Evolutionary conservation across 2,113 vertebrate species (phyloP).

Genomic region (Macroglossus sobrinus): DNA sequence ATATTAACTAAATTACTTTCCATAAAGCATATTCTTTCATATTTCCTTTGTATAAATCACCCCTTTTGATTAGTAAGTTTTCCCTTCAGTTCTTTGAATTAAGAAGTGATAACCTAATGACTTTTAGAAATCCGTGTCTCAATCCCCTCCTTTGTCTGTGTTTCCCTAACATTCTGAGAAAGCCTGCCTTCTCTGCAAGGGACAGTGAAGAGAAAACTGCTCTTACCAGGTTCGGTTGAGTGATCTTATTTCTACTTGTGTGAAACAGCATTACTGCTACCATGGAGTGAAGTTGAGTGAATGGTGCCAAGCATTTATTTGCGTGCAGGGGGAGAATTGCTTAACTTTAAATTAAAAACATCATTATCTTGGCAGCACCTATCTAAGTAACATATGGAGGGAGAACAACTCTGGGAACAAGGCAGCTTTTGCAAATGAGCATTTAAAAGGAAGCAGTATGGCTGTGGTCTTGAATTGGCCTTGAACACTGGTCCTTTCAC

Average conservation of each 20-base stretch:
- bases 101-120: background rate
- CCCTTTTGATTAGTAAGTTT: background rate
- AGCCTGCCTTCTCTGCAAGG: background rate
- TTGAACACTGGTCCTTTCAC: background rate
- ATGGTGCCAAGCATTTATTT: background rate
- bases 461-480: background rate
- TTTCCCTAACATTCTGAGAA: background rate
- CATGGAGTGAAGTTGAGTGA: background rate
- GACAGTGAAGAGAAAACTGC: background rate
- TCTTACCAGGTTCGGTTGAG: background rate
- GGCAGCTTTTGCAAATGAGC: slow-evolving; percentile 7
- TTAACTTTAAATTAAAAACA: slow-evolving; percentile 54
- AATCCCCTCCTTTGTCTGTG: background rate
- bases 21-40: background rate
- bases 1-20: background rate
- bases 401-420: background rate
- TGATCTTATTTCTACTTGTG: background rate
- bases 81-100: background rate
- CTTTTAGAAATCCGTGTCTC: background rate
- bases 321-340: slow-evolving; percentile 23
- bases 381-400: background rate
- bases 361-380: slow-evolving; percentile 44
- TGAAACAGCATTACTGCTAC: background rate
- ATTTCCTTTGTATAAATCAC: background rate
- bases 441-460: background rate